A percentile compares a stretch with the other conserved stretches of the same genome.
Conservation (phyloP, 2,113 vertebrate genomes). For the Tichodroma muraria region DNA sequence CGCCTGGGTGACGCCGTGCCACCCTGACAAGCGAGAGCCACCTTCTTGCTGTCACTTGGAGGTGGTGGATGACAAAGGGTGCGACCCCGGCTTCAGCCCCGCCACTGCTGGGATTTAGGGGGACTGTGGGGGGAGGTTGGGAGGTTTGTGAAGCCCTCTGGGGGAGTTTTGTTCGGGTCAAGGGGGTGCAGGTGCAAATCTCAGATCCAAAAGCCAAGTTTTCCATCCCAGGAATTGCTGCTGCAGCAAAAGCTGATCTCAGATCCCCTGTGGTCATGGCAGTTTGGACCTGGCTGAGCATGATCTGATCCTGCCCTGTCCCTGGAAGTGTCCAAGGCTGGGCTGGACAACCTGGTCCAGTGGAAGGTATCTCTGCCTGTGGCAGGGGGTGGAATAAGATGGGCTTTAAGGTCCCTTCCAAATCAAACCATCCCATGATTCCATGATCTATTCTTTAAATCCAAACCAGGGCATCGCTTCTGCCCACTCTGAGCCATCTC, state of each 20-base stretch:
- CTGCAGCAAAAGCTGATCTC: not conserved
- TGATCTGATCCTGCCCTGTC: not conserved
- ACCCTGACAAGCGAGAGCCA: not conserved
- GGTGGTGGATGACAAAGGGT: not conserved
- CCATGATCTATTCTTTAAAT: not conserved
- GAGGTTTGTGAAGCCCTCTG: not conserved
- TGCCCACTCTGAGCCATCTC: not conserved
- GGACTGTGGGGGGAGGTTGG: not conserved
- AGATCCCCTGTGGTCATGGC: rapidly evolving
- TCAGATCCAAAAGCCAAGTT: not conserved
- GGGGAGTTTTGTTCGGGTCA: not conserved
- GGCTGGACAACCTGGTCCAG: not conserved
- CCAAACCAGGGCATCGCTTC: not conserved
- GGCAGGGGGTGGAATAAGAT: not conserved
- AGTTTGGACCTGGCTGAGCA: not conserved
- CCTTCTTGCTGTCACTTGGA: not conserved
- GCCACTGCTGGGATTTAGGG: rapidly evolving
- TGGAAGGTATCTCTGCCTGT: not conserved
- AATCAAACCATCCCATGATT: not conserved
- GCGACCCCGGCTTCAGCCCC: rapidly evolving
- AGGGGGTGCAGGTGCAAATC: not conserved
- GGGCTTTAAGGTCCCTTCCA: not conserved
- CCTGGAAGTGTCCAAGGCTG: not conserved
- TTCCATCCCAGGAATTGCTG: not conserved
- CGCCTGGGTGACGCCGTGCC: rapidly evolving